These are phyloP conservation scores for Arnoldichthys spilopterus DNA, from an alignment of 2,797 vertebrate genomes.

Conservation along the genomic window DNA sequence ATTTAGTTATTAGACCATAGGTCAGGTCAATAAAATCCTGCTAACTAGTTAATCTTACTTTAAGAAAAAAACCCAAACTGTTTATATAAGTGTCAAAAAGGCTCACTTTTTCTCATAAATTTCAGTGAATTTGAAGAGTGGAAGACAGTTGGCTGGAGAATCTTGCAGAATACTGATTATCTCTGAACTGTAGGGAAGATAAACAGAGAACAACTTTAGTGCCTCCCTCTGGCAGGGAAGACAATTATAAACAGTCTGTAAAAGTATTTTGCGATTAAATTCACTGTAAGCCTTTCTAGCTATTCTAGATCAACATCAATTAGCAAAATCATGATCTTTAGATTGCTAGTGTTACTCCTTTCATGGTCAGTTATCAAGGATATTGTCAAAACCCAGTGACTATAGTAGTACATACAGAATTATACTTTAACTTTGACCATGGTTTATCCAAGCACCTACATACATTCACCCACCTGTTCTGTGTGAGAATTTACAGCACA, in stretches of 20 bases:
- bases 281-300: not conserved
- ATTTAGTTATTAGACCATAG: too few species aligned
- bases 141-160: constrained; percentile 93
- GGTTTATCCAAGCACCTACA: too few species aligned
- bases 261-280: not conserved
- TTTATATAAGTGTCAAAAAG: not conserved
- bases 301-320: not conserved
- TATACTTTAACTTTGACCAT: too few species aligned
- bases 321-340: not conserved
- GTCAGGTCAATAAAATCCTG: too few species aligned
- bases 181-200: constrained; percentile 81
- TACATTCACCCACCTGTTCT: too few species aligned
- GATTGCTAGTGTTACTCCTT: not conserved
- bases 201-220: constrained; percentile 40
- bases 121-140: constrained; percentile 93
- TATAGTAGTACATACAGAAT: too few species aligned
- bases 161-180: constrained; percentile 90
- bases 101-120: constrained; percentile 96
- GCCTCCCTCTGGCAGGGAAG: not conserved
- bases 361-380: too few species aligned
- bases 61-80: not conserved
- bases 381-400: too few species aligned
- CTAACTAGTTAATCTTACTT: not conserved
- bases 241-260: not conserved
- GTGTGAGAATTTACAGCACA: not conserved